phyloP scores from a whole-genome alignment of 1,140 invertebrate species.

The Zophobas atratus region DNA sequence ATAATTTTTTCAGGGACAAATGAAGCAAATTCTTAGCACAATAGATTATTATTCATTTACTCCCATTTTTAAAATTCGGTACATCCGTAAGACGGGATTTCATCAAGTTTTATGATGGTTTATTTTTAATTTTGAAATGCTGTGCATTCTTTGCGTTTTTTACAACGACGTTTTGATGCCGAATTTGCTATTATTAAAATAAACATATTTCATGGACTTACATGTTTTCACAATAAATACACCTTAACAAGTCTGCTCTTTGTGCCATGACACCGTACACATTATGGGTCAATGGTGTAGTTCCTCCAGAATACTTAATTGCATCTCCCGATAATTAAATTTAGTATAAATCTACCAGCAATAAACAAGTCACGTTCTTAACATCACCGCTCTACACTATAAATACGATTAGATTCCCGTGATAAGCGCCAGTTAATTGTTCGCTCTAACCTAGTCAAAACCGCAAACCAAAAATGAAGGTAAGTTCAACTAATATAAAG shows the following conservation, averaged over 20 bases:
- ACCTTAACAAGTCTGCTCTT: background rate
- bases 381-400: slow-evolving; percentile 44
- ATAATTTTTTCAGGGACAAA: too few relatives aligned
- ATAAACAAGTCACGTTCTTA: slow-evolving; percentile 40
- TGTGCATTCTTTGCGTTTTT: too few relatives aligned
- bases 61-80: too few relatives aligned
- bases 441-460: slow-evolving; percentile 15
- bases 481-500: slow-evolving; percentile 50
- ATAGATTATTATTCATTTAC: too few relatives aligned
- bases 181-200: too few relatives aligned
- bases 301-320: slow-evolving; percentile 41
- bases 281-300: slow-evolving; percentile 50
- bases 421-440: slow-evolving; percentile 57
- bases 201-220: too few relatives aligned
- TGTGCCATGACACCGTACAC: slow-evolving; percentile 31
- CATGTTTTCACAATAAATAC: background rate
- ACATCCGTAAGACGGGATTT: too few relatives aligned
- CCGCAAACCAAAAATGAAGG: slow-evolving; percentile 59
- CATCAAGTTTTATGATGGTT: too few relatives aligned
- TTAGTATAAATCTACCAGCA: background rate
- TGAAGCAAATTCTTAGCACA: too few relatives aligned
- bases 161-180: too few relatives aligned
- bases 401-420: slow-evolving; percentile 52
- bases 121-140: too few relatives aligned
- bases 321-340: slow-evolving; percentile 11